phyloP scores from a whole-genome alignment of 2,113 vertebrate species.

The Myrmophylax atrothorax region DNA sequence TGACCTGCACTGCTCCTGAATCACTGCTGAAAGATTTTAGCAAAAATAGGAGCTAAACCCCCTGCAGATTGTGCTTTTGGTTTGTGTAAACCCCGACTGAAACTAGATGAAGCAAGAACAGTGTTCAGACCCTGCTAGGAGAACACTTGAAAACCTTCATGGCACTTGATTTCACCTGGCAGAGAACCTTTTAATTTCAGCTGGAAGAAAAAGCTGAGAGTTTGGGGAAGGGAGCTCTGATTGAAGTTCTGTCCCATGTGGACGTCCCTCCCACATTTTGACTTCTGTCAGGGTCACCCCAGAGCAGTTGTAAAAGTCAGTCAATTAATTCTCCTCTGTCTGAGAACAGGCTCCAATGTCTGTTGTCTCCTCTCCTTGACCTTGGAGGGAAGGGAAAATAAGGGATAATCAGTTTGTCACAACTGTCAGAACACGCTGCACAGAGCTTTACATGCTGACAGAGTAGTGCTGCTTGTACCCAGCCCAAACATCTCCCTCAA shows the following conservation, averaged over 20 bases:
- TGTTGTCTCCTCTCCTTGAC: constrained; percentile 11
- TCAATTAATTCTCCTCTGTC: background rate
- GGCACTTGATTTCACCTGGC: background rate
- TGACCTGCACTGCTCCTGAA: rapidly evolving
- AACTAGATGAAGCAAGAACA: background rate
- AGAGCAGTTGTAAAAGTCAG: background rate
- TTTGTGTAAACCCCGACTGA: background rate
- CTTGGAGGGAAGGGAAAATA: background rate
- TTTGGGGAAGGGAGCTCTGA: background rate
- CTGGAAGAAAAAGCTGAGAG: background rate
- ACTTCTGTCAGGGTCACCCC: background rate
- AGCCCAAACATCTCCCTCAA: background rate
- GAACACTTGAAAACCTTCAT: background rate
- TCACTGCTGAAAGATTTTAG: background rate
- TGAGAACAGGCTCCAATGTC: background rate
- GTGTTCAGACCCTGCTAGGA: background rate
- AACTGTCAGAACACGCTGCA: rapidly evolving
- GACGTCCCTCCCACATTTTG: background rate
- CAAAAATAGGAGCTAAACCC: background rate
- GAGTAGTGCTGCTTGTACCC: background rate
- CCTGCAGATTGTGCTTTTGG: background rate
- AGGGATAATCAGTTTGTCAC: background rate
- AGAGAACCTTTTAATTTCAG: background rate
- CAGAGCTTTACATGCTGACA: background rate
- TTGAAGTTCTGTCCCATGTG: background rate